Evolutionary conservation across 2,113 vertebrate genomes (phyloP).

Genomic region (Cottus gobio): DNA sequence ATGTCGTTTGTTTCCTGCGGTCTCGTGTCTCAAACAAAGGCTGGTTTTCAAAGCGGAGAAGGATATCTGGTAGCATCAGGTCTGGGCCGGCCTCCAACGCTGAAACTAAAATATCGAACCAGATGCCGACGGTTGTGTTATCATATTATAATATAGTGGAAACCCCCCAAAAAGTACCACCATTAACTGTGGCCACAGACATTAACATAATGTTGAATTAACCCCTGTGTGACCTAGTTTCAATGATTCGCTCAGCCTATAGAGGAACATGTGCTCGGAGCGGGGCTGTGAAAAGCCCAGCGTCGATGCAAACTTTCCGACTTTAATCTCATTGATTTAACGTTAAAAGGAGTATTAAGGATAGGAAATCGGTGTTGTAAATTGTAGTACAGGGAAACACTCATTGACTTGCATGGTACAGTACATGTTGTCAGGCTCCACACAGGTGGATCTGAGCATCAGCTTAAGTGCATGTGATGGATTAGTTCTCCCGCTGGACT

Average conservation of each 20-base stretch:
- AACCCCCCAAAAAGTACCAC: not conserved
- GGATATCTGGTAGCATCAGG: conserved; percentile 34
- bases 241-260: not conserved
- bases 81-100: conserved; percentile 19
- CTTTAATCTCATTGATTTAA: not conserved
- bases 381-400: not conserved
- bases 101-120: conserved; percentile 33
- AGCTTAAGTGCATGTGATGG: conserved; percentile 30
- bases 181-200: conserved; percentile 2
- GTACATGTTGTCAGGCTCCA: not conserved
- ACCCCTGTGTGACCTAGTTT: not conserved
- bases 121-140: conserved; percentile 13
- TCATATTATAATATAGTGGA: conserved; percentile 4
- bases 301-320: not conserved
- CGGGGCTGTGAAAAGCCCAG: not conserved
- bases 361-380: not conserved
- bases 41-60: conserved; percentile 46
- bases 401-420: not conserved
- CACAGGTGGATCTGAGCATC: conserved; percentile 5
- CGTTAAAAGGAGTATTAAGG: not conserved
- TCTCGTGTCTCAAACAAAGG: conserved; percentile 48
- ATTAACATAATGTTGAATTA: not conserved
- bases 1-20: conserved; percentile 17
- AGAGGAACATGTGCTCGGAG: not conserved
- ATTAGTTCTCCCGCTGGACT: conserved; percentile 17